phyloP scores from a whole-genome alignment of 2,113 vertebrate species.

The Epinephelus moara region DNA sequence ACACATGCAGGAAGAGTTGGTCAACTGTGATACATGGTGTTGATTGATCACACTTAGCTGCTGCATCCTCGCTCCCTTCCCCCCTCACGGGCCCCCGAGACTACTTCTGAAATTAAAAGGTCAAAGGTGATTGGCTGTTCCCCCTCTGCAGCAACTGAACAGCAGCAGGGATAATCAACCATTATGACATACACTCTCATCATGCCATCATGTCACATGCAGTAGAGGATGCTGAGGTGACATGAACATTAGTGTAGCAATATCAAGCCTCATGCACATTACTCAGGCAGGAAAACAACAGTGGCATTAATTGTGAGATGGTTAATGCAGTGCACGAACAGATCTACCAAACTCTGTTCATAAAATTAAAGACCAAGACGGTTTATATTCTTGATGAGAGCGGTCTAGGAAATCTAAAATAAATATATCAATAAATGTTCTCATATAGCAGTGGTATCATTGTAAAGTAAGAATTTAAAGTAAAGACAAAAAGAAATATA shows the following conservation, averaged over 20 bases:
- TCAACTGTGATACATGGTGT: conserved; percentile 61
- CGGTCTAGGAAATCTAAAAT: neutral
- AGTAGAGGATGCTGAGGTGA: conserved; percentile 21
- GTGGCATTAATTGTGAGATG: neutral
- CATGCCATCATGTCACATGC: conserved; percentile 18
- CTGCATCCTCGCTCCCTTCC: conserved; percentile 14
- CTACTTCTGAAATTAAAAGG: conserved; percentile 68
- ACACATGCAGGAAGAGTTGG: conserved; percentile 58
- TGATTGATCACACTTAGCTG: conserved; percentile 71
- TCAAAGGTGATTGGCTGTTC: conserved; percentile 64
- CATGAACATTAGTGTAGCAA: conserved; percentile 17
- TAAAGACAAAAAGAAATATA: neutral
- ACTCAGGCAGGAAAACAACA: neutral
- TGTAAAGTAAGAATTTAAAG: neutral
- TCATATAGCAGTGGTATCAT: neutral
- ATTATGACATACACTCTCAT: conserved; percentile 17
- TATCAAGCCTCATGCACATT: neutral
- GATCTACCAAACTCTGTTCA: neutral
- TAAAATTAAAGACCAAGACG: neutral
- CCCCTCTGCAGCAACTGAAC: conserved; percentile 47
- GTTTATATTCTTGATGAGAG: neutral
- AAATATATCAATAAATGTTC: neutral
- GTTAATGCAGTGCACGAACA: conserved; percentile 18
- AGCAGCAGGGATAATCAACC: conserved; percentile 53
- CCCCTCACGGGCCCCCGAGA: conserved; percentile 30